Evolutionary conservation across 2,797 vertebrate genomes (phyloP), one percentile per base, ranked within the genome.

Genomic region (Alectoris magna): DNA sequence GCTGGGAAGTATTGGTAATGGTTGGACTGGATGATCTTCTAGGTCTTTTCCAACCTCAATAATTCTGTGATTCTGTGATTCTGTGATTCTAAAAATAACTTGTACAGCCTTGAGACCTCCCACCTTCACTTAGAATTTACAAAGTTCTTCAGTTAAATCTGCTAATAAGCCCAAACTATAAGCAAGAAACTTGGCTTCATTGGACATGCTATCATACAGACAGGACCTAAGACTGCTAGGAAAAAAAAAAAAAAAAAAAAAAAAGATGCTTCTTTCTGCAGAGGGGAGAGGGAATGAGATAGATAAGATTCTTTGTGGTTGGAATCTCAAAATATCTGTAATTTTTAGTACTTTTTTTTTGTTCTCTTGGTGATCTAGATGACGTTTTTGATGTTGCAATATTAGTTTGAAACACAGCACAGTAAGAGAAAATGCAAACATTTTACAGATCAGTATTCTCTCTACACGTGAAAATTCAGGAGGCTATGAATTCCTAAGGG

Each of bases 121-220:
- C 38, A 58, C 51, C 16, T 63, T 81, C 22, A 6, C 24, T 87
- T 68, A 31, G 11, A 62, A 24, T 71, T 90, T 79, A 39, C 4
- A 27, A 7, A 76, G 58, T 21, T 73, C 41, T 79, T 79, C 56
- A 36, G 14, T 68, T 66, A n/a, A 74, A 87, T 72, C 53, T 87
- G 58, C 44, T 71, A 8, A 23, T 41, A 49, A 86, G 1, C 8
- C 7, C 10, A 55, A 49, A 58, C 12, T 19, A 58, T 78, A 69
- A 85, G n/a, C 27, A 66, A 34, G 2, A 78, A 55, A 7, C 29
- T 64, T 73, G 7, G 4, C 11, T 82, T 29, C 43, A 26, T 39
- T 34, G 19, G 16, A 39, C 5, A 3, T 6, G 31, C 6, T 41
- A 6, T 12, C 48, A 0, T 0, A 34, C 18, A 44, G 22, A 59